A percentile compares a stretch with the other conserved stretches of the same genome.
Conservation (phyloP, 2,888 invertebrate genomes). For the Empis stercorea region DNA sequence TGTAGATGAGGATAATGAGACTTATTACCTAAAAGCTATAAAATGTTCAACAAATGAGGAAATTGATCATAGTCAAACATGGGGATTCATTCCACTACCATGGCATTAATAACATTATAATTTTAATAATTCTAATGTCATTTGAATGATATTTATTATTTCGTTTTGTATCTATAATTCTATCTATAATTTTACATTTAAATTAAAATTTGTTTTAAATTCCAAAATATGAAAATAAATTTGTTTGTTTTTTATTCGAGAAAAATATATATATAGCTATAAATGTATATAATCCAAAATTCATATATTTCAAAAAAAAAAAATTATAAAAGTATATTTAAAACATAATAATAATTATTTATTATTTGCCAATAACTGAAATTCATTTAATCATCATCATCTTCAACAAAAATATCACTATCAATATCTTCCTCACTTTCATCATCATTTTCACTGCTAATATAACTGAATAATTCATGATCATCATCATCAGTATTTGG, state of each 20-base stretch:
- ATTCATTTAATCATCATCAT: neutral
- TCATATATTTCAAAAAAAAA: no score
- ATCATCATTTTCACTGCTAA: neutral
- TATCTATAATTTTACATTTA: no score
- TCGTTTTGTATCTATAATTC: no score
- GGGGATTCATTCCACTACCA: constrained; percentile 32
- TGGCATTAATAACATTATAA: constrained; percentile 16
- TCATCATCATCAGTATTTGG: neutral
- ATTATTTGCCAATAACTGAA: neutral
- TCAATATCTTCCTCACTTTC: neutral
- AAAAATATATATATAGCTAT: no score
- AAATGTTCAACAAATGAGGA: constrained; percentile 24
- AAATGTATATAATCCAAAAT: no score
- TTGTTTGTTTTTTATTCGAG: no score
- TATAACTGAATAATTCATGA: neutral
- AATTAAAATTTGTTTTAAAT: no score
- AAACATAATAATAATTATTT: no score
- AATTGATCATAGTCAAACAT: constrained; percentile 25
- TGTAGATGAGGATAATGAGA: constrained; percentile 16
- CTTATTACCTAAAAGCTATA: constrained; percentile 20
- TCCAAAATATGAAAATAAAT: no score
- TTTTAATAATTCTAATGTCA: no score
- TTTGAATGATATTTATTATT: no score
- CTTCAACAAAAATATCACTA: neutral
- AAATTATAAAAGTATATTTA: no score